Evolutionary conservation across 2,797 vertebrate genomes (phyloP), one percentile per base, ranked within the genome.

Genomic region (Labroides dimidiatus): DNA sequence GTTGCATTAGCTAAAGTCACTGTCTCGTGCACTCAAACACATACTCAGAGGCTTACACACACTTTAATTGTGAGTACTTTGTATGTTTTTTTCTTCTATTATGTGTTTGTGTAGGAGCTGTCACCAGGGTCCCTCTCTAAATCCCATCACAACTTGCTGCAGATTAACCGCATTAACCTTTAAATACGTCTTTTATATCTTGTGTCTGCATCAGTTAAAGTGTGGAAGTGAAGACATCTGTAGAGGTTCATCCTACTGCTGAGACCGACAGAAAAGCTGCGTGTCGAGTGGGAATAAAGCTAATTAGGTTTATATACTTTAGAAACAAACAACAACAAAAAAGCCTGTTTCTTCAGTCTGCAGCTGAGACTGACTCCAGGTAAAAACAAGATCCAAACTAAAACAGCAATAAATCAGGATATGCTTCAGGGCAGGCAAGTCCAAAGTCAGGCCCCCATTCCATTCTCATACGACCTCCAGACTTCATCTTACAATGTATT

Each of bases 1-100:
- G 59, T 56, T 41, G 55, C 80, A 87, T 85, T 84, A 89, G 52
- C 58, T 54, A 16, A 66, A 77, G 56, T 64, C 54, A 11, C 53
- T 14, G 15, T 36, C 45, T 53, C 30, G 15, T 47, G 27, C 52
- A 14, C 55, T 42, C 53, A 43, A 53, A 17, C 21, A 42, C 55
- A 48, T 20, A 50, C 30, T 62, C 67, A 65, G 21, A 33, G n/a
- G 20, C 21, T 21, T 19, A 13, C 13, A 19, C 41, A 17, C 39
- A 23, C 47, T 13, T 27, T 73, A 69, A 81, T 64, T 69, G 51
- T 1, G 0, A 47, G 48, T 39, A 37, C 14, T 49, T 53, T 39
- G 17, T 54, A 77, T 66, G 49, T 64, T 59, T 67, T 64, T 43
- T 47, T 67, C 33, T 24, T 63, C 42, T 52, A 4, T 64, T 55